Base-by-base conservation (phyloP, 2,888 invertebrate species). In the Cheilosia variabilis region DNA sequence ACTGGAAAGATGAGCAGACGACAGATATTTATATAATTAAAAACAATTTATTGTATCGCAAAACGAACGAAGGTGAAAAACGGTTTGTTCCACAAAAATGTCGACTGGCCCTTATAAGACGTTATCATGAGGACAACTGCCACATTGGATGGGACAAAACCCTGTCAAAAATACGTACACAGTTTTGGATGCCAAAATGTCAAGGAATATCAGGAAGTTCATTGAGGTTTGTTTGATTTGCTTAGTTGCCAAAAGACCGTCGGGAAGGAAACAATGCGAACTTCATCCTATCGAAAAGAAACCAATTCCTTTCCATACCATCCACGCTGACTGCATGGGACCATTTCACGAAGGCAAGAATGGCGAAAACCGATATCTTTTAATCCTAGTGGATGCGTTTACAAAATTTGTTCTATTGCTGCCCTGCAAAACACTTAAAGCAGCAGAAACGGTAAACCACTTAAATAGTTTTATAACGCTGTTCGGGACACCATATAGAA, bases 111-210 rank as follows among this genome's bases (percentile, higher is more conserved):
- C 19, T 52, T 4, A 82, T 76, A 57, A 78, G 71, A 34, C 76
- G 66, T 31, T 83, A 47, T 52, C 73, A 77, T 45, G 76, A 87
- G 37, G 87, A 87, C 19, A 87, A 87, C 47, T 87, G 83, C 50
- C 78, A 87, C 37, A 69, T 87, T 50, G 87, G 75, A 43, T 87
- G 87, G 87, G 79, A 82, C 43, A 87, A 87, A 41, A 79, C 78
- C 9, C 43, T 87, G 10, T 19, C 24, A 24, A 87, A 87, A 55
- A 58, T 87, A 52, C 43, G 62, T 31, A 58, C 63, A 53, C 60
- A 87, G 13, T 78, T 87, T 55, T 81, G 76, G 76, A 87, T 76
- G 78, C 81, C 76, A 3, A 17, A n/a, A 87, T 77, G 72, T 45
- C 77, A 41, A 87, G 58, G 58, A 72, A 87, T 50, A 72, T 78